A percentile compares a stretch with the other conserved stretches of the same genome.
These are phyloP conservation scores for Typhlichthys eigenmanni DNA, from an alignment of 2,797 vertebrate genomes.

Conservation along the genomic window DNA sequence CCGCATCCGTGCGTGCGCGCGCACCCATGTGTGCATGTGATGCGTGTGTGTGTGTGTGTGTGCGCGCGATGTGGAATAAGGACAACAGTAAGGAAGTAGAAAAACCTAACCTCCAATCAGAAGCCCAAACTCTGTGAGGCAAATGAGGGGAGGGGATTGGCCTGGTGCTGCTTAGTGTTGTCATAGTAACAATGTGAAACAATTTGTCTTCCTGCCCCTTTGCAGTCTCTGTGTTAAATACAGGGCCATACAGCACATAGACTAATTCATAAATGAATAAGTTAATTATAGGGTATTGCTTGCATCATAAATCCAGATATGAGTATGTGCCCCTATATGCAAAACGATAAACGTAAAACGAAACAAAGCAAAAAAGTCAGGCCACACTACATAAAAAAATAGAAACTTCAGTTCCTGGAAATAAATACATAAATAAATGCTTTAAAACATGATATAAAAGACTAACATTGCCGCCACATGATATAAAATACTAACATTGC, in stretches of 20 bases:
- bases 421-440: conserved; percentile 82
- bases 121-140: conserved; percentile 42
- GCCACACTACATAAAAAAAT: conserved; percentile 73
- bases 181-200: not conserved
- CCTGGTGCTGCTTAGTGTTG: not conserved
- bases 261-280: conserved; percentile 48
- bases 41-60: conserved; percentile 7
- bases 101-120: conserved; percentile 57
- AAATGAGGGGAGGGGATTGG: not conserved
- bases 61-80: conserved; percentile 55
- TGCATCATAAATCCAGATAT: conserved; percentile 51
- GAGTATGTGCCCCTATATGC: conserved; percentile 50
- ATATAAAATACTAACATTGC: conserved; percentile 77
- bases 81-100: conserved; percentile 58
- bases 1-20: not conserved
- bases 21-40: conserved; percentile 3
- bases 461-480: conserved; percentile 64
- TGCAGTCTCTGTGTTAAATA: conserved; percentile 66
- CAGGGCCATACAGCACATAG: conserved; percentile 48
- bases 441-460: conserved; percentile 80
- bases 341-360: conserved; percentile 45
- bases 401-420: conserved; percentile 68
- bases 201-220: conserved; percentile 15
- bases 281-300: conserved; percentile 71
- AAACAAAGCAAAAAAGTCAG: conserved; percentile 62